Base-by-base conservation (phyloP, 2,888 invertebrate species). In the Acrobasis suavella region DNA sequence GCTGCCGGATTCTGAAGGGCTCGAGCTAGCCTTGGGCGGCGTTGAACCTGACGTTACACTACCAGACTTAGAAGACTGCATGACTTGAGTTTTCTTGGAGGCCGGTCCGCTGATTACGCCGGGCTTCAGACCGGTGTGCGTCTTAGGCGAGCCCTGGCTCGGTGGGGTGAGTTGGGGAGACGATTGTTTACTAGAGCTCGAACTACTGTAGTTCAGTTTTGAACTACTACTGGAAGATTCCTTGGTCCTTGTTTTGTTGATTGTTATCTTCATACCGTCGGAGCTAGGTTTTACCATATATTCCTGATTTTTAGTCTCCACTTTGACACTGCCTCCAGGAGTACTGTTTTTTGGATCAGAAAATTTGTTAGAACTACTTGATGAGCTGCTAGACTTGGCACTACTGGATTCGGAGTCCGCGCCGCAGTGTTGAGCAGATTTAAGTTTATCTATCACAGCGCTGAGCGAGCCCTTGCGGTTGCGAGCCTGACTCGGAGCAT, bases 241-340 rank as follows among this genome's bases (percentile, higher is more conserved):
- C 78, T 96, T 96, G 22, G 95, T 94, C 75, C 96, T 93, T 0
- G 97, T 97, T 89, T 98, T 98, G 77, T 97, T 98, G 37, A 98
- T 97, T 2, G 97, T 98, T 62, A 98, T 94, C 84, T 98, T 98
- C 91, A 98, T 96, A 5, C 97, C 97, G 73, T 97, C 97, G 15
- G 95, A 95, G 78, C 97, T 97, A 16, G 96, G 96, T 78, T 97
- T 98, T 0, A 98, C 96, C 95, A 97, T 97, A 76, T 97, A 97
- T 76, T 97, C 97, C 38, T 96, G 95, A 78, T 96, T 96, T 86
- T 96, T 96, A 64, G 87, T 93, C 68, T 92, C 88, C 65, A 84
- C 65, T 77, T 89, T 87, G 69, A 85, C 78, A 68, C 86, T 87
- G 70, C 86, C 83, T 63, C 86, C 89, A 69, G 80, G 81, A 59